A percentile compares a stretch with the other conserved stretches of the same genome.
These are phyloP conservation scores for Esperia sulphurella DNA, from an alignment of 2,888 invertebrate species.

Conservation along the genomic window DNA sequence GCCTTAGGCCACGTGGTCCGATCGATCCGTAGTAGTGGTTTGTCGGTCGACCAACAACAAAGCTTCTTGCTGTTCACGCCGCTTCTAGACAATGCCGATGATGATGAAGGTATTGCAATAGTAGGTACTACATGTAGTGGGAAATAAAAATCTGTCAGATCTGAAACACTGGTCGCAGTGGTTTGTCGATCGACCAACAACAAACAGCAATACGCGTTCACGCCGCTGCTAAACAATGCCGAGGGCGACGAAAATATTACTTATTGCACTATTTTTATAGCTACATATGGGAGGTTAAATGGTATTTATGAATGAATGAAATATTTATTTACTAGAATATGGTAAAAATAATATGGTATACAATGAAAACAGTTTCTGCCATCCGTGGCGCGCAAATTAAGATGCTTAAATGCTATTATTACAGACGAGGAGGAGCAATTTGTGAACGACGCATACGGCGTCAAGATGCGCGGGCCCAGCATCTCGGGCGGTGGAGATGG, in stretches of 20 bases:
- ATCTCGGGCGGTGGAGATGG: conserved; percentile 43
- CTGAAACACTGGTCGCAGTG: conserved; percentile 95
- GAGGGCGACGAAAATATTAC: conserved; percentile 89
- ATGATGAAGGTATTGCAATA: conserved; percentile 87
- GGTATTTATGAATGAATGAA: too few species aligned
- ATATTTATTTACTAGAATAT: too few species aligned
- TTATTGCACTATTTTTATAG: too few species aligned
- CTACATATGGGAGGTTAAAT: too few species aligned
- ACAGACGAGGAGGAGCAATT: conserved; percentile 90
- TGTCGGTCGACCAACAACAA: conserved; percentile 98
- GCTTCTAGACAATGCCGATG: conserved; percentile 89
- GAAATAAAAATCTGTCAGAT: too few species aligned
- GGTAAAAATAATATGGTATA: too few species aligned
- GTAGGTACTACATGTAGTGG: too few species aligned
- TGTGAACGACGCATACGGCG: conserved; percentile 92
- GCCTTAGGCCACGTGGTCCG: too few species aligned
- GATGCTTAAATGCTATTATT: conserved; percentile 1
- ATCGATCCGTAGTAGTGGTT: too few species aligned
- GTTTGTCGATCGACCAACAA: conserved; percentile 97
- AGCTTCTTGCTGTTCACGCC: conserved; percentile 96
- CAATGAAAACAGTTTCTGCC: too few species aligned
- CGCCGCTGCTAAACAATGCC: conserved; percentile 91
- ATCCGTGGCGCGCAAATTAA: too few species aligned
- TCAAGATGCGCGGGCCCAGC: conserved; percentile 83
- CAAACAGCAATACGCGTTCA: conserved; percentile 96